Base-by-base conservation (phyloP, 2,888 invertebrate species). In the Tetropium fuscum region DNA sequence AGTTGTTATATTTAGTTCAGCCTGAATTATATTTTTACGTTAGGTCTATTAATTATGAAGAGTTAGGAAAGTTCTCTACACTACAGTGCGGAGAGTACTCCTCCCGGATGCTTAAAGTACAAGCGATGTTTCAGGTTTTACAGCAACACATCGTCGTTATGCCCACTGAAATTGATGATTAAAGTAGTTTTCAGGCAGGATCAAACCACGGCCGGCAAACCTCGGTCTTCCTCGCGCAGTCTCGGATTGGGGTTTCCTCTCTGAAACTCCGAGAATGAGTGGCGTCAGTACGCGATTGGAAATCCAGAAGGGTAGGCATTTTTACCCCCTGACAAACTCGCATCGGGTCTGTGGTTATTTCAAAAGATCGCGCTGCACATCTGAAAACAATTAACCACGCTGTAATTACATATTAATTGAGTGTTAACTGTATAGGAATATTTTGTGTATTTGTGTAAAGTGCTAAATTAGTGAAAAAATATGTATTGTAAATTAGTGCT, bases 201-300 rank as follows among this genome's bases (percentile, higher is more conserved):
- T 71, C 69, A 68, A 54, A 60, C 60, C 19, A 38, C 19, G 16
- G 40, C 70, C 72, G 75, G 64, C 43, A 27, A 25, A 32, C 40
- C 51, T 64, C 74, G 74, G 62, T 41, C 19, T 38, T 53, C 18
- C 56, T 66, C 62, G 71, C 58, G 32, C 10, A 44, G 49, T 30
- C 59, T 59, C 63, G 64, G 19, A 34, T 47, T 32, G 69, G 77
- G 76, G 76, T 78, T 79, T 78, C 77, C 79, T 74, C 77, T 76
- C 78, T 74, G 73, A 68, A 68, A 71, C 71, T 72, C 68, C 72
- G 71, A 74, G 77, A 76, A 77, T 68, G 79, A 75, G 74, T 77
- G 79, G 77, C 78, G 78, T 77, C 80, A 80, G 81, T 81, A 78
- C 74, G 54, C 75, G 75, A 71, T 74, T 72, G 74, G 76, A 73